These are phyloP conservation scores for Moxostoma hubbsi DNA, from an alignment of 2,797 vertebrate genomes.

Conservation along the genomic window DNA sequence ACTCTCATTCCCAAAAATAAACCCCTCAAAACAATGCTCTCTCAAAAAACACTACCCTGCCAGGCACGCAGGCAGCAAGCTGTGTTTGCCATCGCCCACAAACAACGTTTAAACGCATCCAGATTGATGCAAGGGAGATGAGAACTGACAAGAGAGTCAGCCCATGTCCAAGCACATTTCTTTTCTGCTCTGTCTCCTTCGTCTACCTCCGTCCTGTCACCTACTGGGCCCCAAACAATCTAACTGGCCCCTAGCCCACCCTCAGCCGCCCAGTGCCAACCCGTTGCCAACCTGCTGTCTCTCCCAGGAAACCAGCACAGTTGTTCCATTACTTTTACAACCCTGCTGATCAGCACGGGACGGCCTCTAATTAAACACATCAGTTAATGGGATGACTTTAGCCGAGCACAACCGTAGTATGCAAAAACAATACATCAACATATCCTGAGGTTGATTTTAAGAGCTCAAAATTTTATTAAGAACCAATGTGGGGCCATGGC, in stretches of 20 bases:
- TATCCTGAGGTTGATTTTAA: neutral
- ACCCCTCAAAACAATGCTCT: constrained; percentile 18
- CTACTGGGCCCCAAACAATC: neutral
- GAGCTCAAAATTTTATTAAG: constrained; percentile 16
- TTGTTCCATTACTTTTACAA: constrained; percentile 34
- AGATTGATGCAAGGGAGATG: constrained; percentile 69
- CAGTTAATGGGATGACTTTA: constrained; percentile 42
- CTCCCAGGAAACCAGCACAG: constrained; percentile 14
- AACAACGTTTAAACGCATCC: constrained; percentile 73
- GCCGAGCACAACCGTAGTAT: constrained; percentile 5
- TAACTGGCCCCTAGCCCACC: neutral
- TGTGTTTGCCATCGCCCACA: constrained; percentile 51
- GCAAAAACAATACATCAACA: constrained; percentile 22
- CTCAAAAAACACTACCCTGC: constrained; percentile 30
- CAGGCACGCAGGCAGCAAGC: constrained; percentile 23
- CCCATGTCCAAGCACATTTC: constrained; percentile 74
- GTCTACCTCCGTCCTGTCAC: constrained; percentile 26
- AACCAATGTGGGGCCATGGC: neutral
- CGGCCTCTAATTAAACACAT: constrained; percentile 43
- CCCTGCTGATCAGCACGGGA: constrained; percentile 19
- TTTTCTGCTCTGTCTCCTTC: neutral
- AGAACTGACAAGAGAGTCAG: constrained; percentile 80
- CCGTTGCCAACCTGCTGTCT: constrained; percentile 19
- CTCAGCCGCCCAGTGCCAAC: neutral
- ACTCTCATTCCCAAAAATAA: constrained; percentile 57